Base-by-base conservation (phyloP, 2,888 invertebrate species). In the Vanessa cardui region DNA sequence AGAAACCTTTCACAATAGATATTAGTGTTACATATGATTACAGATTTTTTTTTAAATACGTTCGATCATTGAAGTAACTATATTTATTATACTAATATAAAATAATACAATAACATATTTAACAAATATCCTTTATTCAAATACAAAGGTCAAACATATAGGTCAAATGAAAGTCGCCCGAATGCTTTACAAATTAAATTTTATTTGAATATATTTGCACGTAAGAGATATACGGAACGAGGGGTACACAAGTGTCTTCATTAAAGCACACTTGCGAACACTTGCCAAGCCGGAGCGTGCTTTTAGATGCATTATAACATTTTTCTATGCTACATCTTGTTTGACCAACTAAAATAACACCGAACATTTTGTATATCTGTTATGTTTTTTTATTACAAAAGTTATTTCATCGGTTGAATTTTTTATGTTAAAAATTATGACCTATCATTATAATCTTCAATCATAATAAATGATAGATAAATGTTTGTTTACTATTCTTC, bases 221-320 rank as follows among this genome's bases (percentile, higher is more conserved):
- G 45, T n/a, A 63, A 9, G 59, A 59, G 18, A 31, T 54, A 15
- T 39, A 46, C 52, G 33, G 33, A 63, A 56, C 49, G 63, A 69
- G 66, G 56, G 56, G 12, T 18, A 33, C 54, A 60, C 50, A 18
- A 69, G 66, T 69, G 60, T 66, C 59, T 63, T 69, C 69, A 52
- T 62, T 62, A 65, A 69, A 62, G 54, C 54, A 65, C 46, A 58
- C 54, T 63, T 54, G 44, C 52, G 46, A 39, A 50, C 62, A 49
- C 58, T 66, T 50, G 62, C 26, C 39, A 45, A 56, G 56, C 62
- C 44, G 58, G 44, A 62, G 58, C 58, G 50, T 62, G 66, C 62
- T 58, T 66, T 62, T 47, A 31, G 45, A 45, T 66, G 56, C 33
- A 58, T 62, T 58, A 66, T 50, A 45, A 26, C 20, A 62, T 21